Conservation (phyloP, 1,140 invertebrate species). For the Drosophila punjabiensis region DNA sequence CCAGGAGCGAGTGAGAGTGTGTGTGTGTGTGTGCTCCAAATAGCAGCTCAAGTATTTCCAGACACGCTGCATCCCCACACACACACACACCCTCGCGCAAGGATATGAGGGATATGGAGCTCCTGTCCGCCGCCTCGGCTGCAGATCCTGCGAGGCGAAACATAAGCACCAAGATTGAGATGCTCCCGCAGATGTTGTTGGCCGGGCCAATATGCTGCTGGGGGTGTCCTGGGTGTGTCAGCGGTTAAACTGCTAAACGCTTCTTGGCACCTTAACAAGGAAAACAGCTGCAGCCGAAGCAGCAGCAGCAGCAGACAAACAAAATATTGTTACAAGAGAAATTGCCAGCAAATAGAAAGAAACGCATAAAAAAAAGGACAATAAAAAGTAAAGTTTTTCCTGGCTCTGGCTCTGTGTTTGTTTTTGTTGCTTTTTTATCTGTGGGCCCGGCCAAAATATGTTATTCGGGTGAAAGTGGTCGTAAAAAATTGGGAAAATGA, state of each 20-base stretch:
- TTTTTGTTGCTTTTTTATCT: conserved; percentile 5
- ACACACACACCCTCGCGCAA: not conserved
- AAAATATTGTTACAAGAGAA: conserved; percentile 72
- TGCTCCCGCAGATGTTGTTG: conserved; percentile 38
- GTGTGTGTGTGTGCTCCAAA: conserved; percentile 54
- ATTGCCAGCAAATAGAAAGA: conserved; percentile 66
- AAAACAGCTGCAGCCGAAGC: conserved; percentile 61
- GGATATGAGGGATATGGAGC: conserved; percentile 64
- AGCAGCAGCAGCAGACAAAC: conserved; percentile 47
- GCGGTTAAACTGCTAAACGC: conserved; percentile 62
- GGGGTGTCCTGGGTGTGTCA: conserved; percentile 25
- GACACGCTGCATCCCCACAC: conserved; percentile 51
- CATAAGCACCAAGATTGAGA: conserved; percentile 71
- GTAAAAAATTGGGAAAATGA: conserved; percentile 48
- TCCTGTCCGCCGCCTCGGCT: conserved; percentile 28
- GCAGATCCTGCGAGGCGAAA: conserved; percentile 46
- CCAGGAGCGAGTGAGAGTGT: conserved; percentile 15
- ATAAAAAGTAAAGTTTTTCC: conserved; percentile 56
- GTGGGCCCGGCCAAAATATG: conserved; percentile 43
- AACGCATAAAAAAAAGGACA: conserved; percentile 51
- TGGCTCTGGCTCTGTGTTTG: not conserved
- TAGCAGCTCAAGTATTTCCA: conserved; percentile 74
- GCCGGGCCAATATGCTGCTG: conserved; percentile 21
- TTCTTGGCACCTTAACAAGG: conserved; percentile 76
- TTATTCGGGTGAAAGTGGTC: conserved; percentile 48